Evolutionary conservation across 2,888 invertebrate genomes (phyloP).

Genomic region (Patella pellucida): DNA sequence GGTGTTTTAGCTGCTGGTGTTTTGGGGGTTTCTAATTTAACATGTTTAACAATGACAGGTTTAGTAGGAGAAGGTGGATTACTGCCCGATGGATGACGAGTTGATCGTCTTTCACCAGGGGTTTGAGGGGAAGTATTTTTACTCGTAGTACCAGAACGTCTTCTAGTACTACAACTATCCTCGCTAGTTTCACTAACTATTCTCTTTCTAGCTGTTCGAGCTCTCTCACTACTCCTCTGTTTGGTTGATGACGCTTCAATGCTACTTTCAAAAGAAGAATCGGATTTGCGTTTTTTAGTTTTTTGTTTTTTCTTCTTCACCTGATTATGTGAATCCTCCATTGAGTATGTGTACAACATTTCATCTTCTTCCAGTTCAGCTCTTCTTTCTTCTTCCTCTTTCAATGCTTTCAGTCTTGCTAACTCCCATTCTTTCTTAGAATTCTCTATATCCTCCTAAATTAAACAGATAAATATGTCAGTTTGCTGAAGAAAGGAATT

Average conservation of each 20-base stretch:
- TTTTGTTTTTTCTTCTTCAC: slow-evolving; percentile 32
- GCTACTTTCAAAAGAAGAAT: slow-evolving; percentile 20
- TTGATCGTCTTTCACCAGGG: neutral
- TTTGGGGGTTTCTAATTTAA: neutral
- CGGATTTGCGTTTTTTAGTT: slow-evolving; percentile 13
- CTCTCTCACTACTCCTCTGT: slow-evolving; percentile 17
- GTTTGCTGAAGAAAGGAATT: neutral
- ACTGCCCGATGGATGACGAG: neutral
- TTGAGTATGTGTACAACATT: slow-evolving; percentile 81
- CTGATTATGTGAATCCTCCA: slow-evolving; percentile 87
- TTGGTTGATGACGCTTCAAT: neutral
- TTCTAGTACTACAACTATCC: slow-evolving; percentile 1
- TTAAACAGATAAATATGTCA: slow-evolving; percentile 15
- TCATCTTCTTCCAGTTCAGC: slow-evolving; percentile 73
- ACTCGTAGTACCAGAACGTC: slow-evolving; percentile 1
- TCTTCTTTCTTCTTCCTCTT: slow-evolving; percentile 73
- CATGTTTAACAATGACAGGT: slow-evolving; percentile 11
- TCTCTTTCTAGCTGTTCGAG: slow-evolving; percentile 13
- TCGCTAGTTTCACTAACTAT: slow-evolving; percentile 4
- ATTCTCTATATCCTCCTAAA: slow-evolving; percentile 77
- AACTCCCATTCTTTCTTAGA: slow-evolving; percentile 88
- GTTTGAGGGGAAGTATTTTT: slow-evolving; percentile 14
- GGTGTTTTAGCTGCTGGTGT: slow-evolving; percentile 17
- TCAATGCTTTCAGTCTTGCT: slow-evolving; percentile 76
- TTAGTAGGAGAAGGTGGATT: neutral